These are phyloP conservation scores for Perca schrenkii DNA, from an alignment of 2,113 vertebrate genomes.

Conservation along the genomic window DNA sequence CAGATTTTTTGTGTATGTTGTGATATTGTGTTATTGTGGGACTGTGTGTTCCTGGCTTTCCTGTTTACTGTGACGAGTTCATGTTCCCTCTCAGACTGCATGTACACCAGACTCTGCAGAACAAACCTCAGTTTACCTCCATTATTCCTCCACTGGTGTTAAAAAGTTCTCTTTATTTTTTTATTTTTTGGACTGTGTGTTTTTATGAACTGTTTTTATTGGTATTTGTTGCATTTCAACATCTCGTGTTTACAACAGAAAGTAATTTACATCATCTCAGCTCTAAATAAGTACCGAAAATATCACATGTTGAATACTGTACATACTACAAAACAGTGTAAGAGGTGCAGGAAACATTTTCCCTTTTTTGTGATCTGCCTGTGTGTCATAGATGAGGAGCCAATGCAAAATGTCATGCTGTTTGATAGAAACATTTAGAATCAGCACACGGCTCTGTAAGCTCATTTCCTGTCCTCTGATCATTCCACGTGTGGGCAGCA, in stretches of 20 bases:
- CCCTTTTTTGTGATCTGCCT: neutral
- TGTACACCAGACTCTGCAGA: neutral
- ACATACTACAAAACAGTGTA: neutral
- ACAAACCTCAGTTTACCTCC: neutral
- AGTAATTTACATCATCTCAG: neutral
- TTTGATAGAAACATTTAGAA: neutral
- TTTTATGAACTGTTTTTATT: neutral
- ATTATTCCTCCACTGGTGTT: neutral
- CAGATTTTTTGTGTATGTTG: neutral
- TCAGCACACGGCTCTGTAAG: neutral
- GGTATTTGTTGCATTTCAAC: neutral
- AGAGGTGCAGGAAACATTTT: neutral
- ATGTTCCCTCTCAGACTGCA: constrained; percentile 24
- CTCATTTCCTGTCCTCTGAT: neutral
- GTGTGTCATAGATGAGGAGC: neutral
- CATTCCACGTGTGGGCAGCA: neutral
- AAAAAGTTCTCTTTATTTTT: neutral
- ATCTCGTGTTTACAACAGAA: neutral
- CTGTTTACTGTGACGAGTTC: constrained; percentile 13
- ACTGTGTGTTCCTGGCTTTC: neutral
- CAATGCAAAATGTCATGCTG: neutral
- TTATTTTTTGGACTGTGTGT: neutral
- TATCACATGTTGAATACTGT: neutral
- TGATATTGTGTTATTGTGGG: neutral
- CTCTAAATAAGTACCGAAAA: neutral